A percentile compares a stretch with the other conserved stretches of the same genome.
These are phyloP conservation scores for Stegodyphus mimosarum DNA, from an alignment of 1,140 invertebrate species.

Conservation along the genomic window DNA sequence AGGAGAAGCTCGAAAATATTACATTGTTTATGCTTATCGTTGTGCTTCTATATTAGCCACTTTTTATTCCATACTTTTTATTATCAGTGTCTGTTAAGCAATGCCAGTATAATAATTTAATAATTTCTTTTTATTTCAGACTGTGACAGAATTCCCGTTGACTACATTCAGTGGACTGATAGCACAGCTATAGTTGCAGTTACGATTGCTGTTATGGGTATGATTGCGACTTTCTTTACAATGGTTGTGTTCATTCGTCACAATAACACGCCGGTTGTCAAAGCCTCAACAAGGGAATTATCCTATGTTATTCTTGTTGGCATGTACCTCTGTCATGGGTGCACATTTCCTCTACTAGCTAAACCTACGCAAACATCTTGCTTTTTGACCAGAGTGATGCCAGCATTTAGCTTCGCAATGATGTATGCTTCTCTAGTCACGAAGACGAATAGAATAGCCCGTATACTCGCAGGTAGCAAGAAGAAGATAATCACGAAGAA, in stretches of 20 bases:
- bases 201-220: conserved; percentile 74
- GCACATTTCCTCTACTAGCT: conserved; percentile 78
- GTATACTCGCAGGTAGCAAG: conserved; percentile 85
- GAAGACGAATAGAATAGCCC: conserved; percentile 86
- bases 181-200: conserved; percentile 74
- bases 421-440: conserved; percentile 86
- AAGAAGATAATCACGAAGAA: conserved; percentile 84
- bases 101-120: too few relatives aligned
- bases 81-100: too few relatives aligned
- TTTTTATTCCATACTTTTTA: too few relatives aligned
- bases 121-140: conserved; percentile 67
- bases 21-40: too few relatives aligned
- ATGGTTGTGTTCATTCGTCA: conserved; percentile 75
- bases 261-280: conserved; percentile 79
- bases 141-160: conserved; percentile 72
- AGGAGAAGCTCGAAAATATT: too few relatives aligned
- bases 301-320: conserved; percentile 79
- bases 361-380: conserved; percentile 78
- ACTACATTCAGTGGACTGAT: conserved; percentile 74
- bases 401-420: conserved; percentile 83
- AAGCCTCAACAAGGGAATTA: conserved; percentile 76
- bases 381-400: conserved; percentile 75
- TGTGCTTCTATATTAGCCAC: too few relatives aligned
- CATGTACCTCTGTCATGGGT: conserved; percentile 72
- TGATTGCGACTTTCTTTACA: conserved; percentile 74